A percentile compares a stretch with the other conserved stretches of the same genome.
phyloP scores from a whole-genome alignment of 2,888 invertebrate species.

The Pelosia muscerda region DNA sequence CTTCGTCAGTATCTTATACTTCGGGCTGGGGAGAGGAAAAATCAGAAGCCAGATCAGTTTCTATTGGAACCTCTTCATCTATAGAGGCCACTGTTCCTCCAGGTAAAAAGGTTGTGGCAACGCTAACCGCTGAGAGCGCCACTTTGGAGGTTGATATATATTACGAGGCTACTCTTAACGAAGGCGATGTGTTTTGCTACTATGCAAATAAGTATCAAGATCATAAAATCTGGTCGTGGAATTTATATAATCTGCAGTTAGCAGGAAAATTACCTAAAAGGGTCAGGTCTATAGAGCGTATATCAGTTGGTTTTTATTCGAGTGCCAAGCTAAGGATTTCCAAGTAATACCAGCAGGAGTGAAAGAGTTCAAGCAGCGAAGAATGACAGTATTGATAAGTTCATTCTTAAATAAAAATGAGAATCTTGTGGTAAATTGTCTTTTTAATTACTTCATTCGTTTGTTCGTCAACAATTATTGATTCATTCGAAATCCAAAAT shows the following conservation, averaged over 20 bases:
- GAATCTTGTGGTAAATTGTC: too few relatives aligned
- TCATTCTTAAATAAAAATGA: too few relatives aligned
- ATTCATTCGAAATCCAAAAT: too few relatives aligned
- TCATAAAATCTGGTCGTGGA: conserved; percentile 5
- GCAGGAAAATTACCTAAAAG: not conserved
- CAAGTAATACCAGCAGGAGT: not conserved
- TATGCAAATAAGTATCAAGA: not conserved
- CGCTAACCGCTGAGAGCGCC: not conserved
- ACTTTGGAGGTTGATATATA: not conserved
- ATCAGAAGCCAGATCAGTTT: not conserved
- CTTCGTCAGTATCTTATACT: not conserved
- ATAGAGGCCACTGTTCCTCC: not conserved
- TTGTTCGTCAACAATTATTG: too few relatives aligned
- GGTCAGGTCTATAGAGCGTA: not conserved
- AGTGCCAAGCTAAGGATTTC: not conserved
- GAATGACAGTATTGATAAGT: too few relatives aligned
- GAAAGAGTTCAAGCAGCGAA: too few relatives aligned
- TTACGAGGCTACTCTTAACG: not conserved
- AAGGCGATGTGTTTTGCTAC: conserved; percentile 3
- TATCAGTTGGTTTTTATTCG: conserved; percentile 6
- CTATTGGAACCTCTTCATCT: not conserved
- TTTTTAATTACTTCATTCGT: too few relatives aligned
- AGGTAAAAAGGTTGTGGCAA: not conserved
- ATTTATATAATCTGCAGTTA: not conserved
- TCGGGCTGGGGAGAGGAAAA: not conserved